These are phyloP conservation scores for Gorsachius goisagi DNA, from an alignment of 2,113 vertebrate species.

Conservation along the genomic window DNA sequence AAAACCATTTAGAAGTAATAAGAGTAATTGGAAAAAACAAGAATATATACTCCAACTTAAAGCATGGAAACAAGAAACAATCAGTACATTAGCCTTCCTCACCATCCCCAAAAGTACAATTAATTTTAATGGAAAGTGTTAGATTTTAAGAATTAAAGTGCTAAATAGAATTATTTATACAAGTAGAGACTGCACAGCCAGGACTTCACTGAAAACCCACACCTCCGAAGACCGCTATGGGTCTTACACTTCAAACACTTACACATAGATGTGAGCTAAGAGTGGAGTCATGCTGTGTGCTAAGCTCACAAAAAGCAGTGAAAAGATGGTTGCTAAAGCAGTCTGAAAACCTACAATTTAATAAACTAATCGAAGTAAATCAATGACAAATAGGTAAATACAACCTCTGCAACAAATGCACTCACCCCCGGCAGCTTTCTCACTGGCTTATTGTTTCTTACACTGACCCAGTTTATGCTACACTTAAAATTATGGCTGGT, in stretches of 20 bases:
- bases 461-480: background rate
- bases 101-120: background rate
- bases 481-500: background rate
- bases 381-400: background rate
- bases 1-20: background rate
- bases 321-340: background rate
- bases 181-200: background rate
- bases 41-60: background rate
- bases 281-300: fast-evolving
- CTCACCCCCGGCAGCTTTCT: background rate
- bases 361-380: background rate
- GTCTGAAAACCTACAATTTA: background rate
- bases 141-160: background rate
- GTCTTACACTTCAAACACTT: background rate
- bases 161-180: background rate
- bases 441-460: background rate
- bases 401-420: background rate
- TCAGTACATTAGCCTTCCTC: background rate
- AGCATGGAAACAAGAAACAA: background rate
- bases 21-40: background rate
- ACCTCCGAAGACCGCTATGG: background rate
- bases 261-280: background rate
- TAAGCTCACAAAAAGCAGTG: background rate
- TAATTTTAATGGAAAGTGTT: background rate
- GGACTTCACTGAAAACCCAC: background rate